Conservation (phyloP, 92 coral and sea anemone species). For the Montipora capitata region DNA sequence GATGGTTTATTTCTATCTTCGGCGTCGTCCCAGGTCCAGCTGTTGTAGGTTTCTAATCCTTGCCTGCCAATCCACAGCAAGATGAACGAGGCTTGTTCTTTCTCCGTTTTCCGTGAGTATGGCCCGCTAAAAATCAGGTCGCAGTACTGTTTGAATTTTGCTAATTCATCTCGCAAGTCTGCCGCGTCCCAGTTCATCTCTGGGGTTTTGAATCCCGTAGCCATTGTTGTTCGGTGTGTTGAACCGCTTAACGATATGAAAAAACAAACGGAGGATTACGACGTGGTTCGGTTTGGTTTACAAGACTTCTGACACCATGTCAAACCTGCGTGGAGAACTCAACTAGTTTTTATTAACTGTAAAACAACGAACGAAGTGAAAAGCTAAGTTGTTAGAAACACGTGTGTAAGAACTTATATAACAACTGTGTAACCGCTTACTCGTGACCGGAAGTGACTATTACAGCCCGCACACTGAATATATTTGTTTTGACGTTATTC, state of each 20-base stretch:
- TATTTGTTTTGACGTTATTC: no score
- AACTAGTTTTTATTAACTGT: no score
- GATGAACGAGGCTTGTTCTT: slow-evolving; percentile 58
- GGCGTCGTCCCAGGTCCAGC: slow-evolving; percentile 55
- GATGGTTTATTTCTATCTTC: slow-evolving; percentile 67
- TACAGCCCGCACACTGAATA: no score
- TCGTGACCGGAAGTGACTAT: no score
- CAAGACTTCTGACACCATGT: slow-evolving; percentile 13
- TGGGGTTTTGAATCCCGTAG: slow-evolving; percentile 51
- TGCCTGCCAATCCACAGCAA: slow-evolving; percentile 59
- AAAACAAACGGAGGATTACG: slow-evolving; percentile 11
- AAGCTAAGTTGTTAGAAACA: no score
- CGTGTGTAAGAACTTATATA: no score
- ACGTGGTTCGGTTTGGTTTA: slow-evolving; percentile 2
- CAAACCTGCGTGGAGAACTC: not conserved
- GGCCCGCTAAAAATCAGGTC: slow-evolving; percentile 59
- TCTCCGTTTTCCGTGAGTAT: slow-evolving; percentile 42
- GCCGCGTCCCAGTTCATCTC: slow-evolving; percentile 51
- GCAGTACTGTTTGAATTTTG: slow-evolving; percentile 65
- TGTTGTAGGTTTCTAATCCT: slow-evolving; percentile 51
- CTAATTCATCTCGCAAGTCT: slow-evolving; percentile 49
- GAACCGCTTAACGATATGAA: slow-evolving; percentile 37
- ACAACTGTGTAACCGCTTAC: no score
- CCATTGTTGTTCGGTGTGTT: slow-evolving; percentile 44
- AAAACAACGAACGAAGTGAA: no score